Evolutionary conservation across 2,797 vertebrate genomes (phyloP), one percentile per base, ranked within the genome.

Genomic region (Loris lydekkerianus): DNA sequence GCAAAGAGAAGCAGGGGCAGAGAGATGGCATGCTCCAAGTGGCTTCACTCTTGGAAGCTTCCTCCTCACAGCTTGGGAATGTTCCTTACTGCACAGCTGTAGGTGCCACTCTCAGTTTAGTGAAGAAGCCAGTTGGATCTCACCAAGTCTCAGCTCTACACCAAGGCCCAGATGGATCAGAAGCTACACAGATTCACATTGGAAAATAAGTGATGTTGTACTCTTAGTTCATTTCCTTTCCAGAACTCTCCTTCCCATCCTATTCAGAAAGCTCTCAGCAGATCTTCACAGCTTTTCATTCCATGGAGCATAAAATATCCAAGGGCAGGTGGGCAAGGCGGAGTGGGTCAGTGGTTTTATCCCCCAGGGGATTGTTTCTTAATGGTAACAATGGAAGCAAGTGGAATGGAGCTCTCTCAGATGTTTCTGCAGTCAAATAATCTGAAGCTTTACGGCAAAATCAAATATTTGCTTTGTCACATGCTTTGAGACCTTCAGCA

Each of bases 21-120:
- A 89, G 46, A 96, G 91, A 92, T 86, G 97, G 95, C 92, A 53
- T 10, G 40, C 83, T 92, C 40, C 23, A 4, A 81, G 91, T 43
- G 92, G 83, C 91, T 86, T 61, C 73, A 7, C 83, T 82, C 73
- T 86, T 96, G 96, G 89, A 94, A 93, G 93, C 96, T 29, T 61
- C 7, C 40, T 11, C 0, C 29, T 96, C 96, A 93, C 97, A 97
- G 96, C 91, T 97, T 96, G 91, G 40, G 93, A 86, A 60, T 49
- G 93, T 89, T 97, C 94, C 85, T 96, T 89, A 96, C 93, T 40
- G 82, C 93, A 96, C 97, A 97, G 95, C 97, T 96, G 96, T 53
- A 58, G 86, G 40, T 23, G 76, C 93, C 91, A 86, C 88, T 91
- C 93, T 83, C 86, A 13, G 92, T 34, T 92, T 53, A 7, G 94